phyloP scores from a whole-genome alignment of 2,888 invertebrate species.

The Eucera pruinosa region DNA sequence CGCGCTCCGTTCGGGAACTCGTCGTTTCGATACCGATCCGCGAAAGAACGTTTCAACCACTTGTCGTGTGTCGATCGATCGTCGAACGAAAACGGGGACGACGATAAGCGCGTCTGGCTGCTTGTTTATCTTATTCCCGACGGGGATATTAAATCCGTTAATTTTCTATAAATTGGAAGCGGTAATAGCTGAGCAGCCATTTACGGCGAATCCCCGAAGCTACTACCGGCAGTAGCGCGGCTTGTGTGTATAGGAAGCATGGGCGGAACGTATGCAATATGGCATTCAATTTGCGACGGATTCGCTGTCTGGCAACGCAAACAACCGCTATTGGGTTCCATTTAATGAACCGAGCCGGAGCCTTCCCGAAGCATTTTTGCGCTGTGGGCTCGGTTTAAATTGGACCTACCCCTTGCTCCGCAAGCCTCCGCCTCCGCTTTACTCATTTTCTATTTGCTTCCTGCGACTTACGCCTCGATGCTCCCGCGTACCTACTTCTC shows the following conservation, averaged over 20 bases:
- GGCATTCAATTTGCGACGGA: conserved; percentile 80
- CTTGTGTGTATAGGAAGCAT: conserved; percentile 36
- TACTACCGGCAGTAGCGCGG: conserved; percentile 65
- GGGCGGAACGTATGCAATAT: conserved; percentile 79
- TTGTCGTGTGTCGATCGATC: no score
- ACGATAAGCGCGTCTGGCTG: no score
- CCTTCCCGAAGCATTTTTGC: conserved; percentile 79
- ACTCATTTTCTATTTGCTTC: conserved; percentile 70
- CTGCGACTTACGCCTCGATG: conserved; percentile 68
- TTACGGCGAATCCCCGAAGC: conserved; percentile 75
- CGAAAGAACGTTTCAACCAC: no score
- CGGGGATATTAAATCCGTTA: conserved; percentile 39
- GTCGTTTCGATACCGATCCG: no score
- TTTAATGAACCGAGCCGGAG: conserved; percentile 79
- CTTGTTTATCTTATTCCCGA: conserved; percentile 17
- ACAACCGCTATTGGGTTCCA: conserved; percentile 82
- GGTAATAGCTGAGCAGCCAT: conserved; percentile 77
- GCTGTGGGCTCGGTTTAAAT: conserved; percentile 80
- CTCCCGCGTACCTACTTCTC: conserved; percentile 13
- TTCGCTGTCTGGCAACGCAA: conserved; percentile 80
- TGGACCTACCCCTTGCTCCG: conserved; percentile 69
- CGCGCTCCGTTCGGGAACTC: no score
- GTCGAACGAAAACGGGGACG: no score
- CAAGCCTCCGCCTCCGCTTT: conserved; percentile 33
- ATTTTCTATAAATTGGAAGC: conserved; percentile 57